Conservation (phyloP, 2,113 vertebrate genomes). For the Ctenomys sociabilis region DNA sequence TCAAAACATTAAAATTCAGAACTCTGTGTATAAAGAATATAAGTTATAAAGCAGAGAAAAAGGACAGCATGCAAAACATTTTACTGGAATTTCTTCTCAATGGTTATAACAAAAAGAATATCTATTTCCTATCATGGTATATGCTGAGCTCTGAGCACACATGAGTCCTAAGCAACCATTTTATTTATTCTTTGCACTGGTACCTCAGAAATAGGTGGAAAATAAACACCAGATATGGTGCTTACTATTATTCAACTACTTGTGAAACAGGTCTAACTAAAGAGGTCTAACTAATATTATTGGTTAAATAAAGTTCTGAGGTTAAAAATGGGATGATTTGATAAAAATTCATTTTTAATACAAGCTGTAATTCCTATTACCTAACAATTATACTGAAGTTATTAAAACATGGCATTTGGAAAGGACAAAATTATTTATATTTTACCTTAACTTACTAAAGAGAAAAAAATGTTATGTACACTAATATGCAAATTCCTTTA, state of each 20-base stretch:
- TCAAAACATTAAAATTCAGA: constrained; percentile 50
- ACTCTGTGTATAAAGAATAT: constrained; percentile 36
- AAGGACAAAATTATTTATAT: constrained; percentile 46
- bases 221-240: not conserved
- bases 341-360: not conserved
- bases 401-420: constrained; percentile 46
- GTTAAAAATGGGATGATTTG: constrained; percentile 1
- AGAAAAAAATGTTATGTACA: not conserved
- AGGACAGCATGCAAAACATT: constrained; percentile 5
- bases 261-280: not conserved
- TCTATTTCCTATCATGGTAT: not conserved
- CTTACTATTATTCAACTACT: not conserved
- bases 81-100: not conserved
- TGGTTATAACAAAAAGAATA: not conserved
- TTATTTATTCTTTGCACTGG: constrained; percentile 14
- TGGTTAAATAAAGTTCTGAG: constrained; percentile 15
- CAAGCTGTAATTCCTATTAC: not conserved
- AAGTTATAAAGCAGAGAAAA: constrained; percentile 54
- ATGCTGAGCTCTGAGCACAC: not conserved
- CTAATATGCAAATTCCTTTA: constrained; percentile 23
- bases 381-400: constrained; percentile 26
- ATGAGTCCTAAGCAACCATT: not conserved
- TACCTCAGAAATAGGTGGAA: not conserved
- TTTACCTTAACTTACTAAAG: constrained; percentile 19
- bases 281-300: not conserved